Percentiles rank a stretch among this genome's conserved stretches.
These are phyloP conservation scores for Panagrolaimus sp. DNA, from an alignment of 1,140 invertebrate genomes.

Conservation along the genomic window DNA sequence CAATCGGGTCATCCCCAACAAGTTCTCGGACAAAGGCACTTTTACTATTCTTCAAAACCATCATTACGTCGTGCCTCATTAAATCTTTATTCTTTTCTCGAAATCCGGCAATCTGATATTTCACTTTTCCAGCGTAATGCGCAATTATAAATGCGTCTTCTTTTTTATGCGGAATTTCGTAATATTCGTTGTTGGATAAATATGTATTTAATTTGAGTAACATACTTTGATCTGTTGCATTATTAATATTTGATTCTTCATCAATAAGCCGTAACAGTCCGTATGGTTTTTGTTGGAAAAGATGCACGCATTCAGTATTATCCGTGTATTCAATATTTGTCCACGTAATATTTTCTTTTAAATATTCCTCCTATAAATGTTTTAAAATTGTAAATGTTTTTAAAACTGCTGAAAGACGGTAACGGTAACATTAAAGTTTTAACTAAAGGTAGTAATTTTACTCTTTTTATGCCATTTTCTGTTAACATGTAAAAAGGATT, in stretches of 20 bases:
- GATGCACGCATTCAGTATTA: constrained; percentile 78
- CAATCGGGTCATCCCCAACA: constrained; percentile 85
- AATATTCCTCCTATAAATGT: constrained; percentile 76
- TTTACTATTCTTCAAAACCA: constrained; percentile 83
- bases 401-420: too few species aligned
- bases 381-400: not conserved
- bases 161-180: constrained; percentile 80
- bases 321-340: constrained; percentile 79
- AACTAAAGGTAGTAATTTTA: too few species aligned
- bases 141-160: constrained; percentile 85
- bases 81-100: constrained; percentile 90
- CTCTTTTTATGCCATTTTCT: too few species aligned
- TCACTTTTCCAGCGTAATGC: constrained; percentile 93
- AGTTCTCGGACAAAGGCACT: constrained; percentile 85
- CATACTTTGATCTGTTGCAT: constrained; percentile 88
- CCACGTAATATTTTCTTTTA: constrained; percentile 83
- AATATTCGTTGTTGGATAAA: constrained; percentile 71
- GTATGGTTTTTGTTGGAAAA: constrained; percentile 75
- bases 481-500: too few species aligned
- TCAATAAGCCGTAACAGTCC: constrained; percentile 84
- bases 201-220: constrained; percentile 84
- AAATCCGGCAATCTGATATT: constrained; percentile 79
- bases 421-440: not conserved
- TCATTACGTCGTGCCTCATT: constrained; percentile 85
- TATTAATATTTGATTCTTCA: constrained; percentile 96